Evolutionary conservation across 2,113 vertebrate species (phyloP), one percentile per base, ranked within the genome.

Genomic region (Cryptotis parvus): DNA sequence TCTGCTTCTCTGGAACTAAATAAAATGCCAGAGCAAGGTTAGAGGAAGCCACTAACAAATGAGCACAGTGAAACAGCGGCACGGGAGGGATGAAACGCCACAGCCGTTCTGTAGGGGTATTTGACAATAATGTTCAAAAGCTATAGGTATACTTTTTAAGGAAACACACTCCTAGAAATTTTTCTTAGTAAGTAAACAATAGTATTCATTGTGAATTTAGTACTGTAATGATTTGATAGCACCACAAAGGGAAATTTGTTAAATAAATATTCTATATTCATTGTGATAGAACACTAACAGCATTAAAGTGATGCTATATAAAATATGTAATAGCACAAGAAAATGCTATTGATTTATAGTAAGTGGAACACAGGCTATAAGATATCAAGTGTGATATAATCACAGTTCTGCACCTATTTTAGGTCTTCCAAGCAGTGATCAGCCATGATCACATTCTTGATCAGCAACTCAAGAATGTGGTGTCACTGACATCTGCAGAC

Each of bases 111-210:
- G 10, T 15, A 49, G n/a, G 4, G 24, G 26, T 81, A 61, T 31
- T 91, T 85, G 39, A 65, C 52, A 89, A 68, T 72, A 77, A 43
- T 80, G 81, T 91, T 58, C 58, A 78, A 90, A 92, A 69, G 24
- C 3, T 41, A 84, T 55, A 87, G 55, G 78, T 4, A 65, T 58
- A 2, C 65, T 91, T 81, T 76, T 84, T 52, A 81, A 91, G 18
- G 41, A 79, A 84, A 73, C 69, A 9, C 14, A 81, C 16, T 76
- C 91, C 15, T 65, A 73, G 18, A 6, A 86, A 65, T 35, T 65
- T 86, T 92, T 74, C 27, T 80, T 84, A 94, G 49, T 74, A 75
- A 70, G 55, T n/a, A 80, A 18, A 76, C 18, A 91, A 37, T 72
- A 41, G 3, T 52, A 68, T 66, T 24, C n/a, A 61, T 9, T 72